Base-by-base conservation (phyloP, 2,797 vertebrate species). In the Malacoraja senta region DNA sequence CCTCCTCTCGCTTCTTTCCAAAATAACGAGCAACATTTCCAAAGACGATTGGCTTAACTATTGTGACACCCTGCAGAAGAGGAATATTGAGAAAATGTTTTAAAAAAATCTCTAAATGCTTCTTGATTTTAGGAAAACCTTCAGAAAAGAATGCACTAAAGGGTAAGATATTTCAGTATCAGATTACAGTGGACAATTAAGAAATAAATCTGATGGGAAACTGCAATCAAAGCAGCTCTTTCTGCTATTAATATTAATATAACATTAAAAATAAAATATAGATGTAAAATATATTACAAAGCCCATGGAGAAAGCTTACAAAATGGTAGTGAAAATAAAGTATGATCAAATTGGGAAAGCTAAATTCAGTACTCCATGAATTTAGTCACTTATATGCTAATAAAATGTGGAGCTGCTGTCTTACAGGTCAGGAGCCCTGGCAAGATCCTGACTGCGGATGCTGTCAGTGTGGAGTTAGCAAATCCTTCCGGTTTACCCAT, bases 21-120 rank as follows among this genome's bases (percentile, higher is more conserved):
- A 99, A 99, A 95, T 99, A 99, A 90, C 98, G 97, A 17, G 99
- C 98, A 26, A 99, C 98, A 94, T 99, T 99, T 2, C 99, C 99
- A 94, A 98, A 99, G 93, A 99, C 98, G 94, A 99, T 97, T 26
- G 98, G 98, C 94, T 99, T 99, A 94, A 99, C 98, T 13, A 99
- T 98, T 38, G 98, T 99, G 61, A 99, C 97, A 88, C 99, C 99
- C 99, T 99, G 94, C 0, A 94, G 35, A 91, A 24, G 88, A 4
- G 91, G n/a, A 93, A 90, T 71, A 0, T 44, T 10, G 38, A 84
- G 53, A 71, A 83, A 93, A n/a, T 38, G 17, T n/a, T 53, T 53
- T 53, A 38, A 38, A n/a, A 2, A 72, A 72, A 35, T 32, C 10
- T 63, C 53, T 35, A 19, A 26, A 35, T 84, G 80, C 26, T 93